These are phyloP conservation scores for Cerceris rybyensis DNA, from an alignment of 2,888 invertebrate genomes.

Conservation along the genomic window DNA sequence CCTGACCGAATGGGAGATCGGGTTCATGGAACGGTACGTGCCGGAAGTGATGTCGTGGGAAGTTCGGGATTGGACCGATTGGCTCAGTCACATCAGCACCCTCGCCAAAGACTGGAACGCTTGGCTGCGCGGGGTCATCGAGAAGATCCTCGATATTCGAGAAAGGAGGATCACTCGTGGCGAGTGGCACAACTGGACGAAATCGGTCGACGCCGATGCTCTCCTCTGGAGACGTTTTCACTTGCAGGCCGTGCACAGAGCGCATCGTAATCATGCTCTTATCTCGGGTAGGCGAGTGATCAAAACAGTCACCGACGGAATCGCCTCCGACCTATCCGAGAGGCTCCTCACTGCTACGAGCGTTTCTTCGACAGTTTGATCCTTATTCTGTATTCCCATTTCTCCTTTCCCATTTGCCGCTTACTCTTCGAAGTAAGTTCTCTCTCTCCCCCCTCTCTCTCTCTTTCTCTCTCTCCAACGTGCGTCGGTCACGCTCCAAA, in stretches of 20 bases:
- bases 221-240: constrained; percentile 70
- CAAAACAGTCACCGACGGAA: constrained; percentile 59
- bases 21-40: constrained; percentile 62
- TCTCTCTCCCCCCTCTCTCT: too few relatives aligned
- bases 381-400: too few relatives aligned
- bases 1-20: constrained; percentile 62
- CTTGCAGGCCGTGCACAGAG: constrained; percentile 66
- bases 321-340: constrained; percentile 14
- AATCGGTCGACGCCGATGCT: constrained; percentile 65
- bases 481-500: too few relatives aligned
- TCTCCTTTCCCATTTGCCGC: too few relatives aligned
- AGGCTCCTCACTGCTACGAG: constrained; percentile 8
- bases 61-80: constrained; percentile 69
- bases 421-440: too few relatives aligned
- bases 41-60: constrained; percentile 69
- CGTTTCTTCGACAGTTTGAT: too few relatives aligned
- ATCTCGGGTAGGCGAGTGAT: constrained; percentile 64
- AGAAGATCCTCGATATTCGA: constrained; percentile 62
- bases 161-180: constrained; percentile 58
- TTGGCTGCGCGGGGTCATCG: constrained; percentile 69
- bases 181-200: constrained; percentile 67
- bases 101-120: constrained; percentile 67
- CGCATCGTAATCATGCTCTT: constrained; percentile 68
- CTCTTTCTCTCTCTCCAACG: too few relatives aligned
- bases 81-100: constrained; percentile 65